Evolutionary conservation across 2,797 vertebrate species (phyloP), one percentile per base, ranked within the genome.

Genomic region (Myiotriccus ornatus): DNA sequence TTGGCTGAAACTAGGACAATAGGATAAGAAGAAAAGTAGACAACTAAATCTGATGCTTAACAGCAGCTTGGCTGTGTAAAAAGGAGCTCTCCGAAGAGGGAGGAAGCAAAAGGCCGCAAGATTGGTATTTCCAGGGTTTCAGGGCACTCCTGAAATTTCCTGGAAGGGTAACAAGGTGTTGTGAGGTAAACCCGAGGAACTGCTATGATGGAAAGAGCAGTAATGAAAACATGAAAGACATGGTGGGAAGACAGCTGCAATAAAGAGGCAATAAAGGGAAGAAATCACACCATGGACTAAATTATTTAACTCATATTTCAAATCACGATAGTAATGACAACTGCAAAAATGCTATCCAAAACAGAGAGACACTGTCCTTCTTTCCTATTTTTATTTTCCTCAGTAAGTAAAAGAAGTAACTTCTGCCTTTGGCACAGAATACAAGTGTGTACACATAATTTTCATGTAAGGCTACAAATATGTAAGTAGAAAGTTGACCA

Each of bases 271-370:
- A 57, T 52, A 50, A 91, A 71, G 12, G 12, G 44, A 96, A 94
- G 30, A 92, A 93, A 88, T 63, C 64, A 46, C 10, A 46, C 49
- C 39, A 32, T 30, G 53, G 22, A 56, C 17, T 62, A 78, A 93
- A 87, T 73, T 93, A 90, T 67, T 82, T 14, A 93, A 86, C 15
- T 49, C 12, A 1, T 73, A 90, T 87, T 95, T 95, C 49, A 91
- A 90, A 84, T 91, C 64, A 63, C 6, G 57, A 47, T 86, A 96
- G 49, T 65, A 82, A 67, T 47, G 71, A 60, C 46, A 77, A 74
- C 43, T 59, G 20, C 63, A 53, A 28, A 95, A 89, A 76, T 82
- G 74, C 19, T 63, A 59, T 50, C 28, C 44, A 57, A 87, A 80
- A 94, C 52, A 62, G 20, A 67, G 32, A 69, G 28, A 57, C 10